Percentiles rank a stretch among this genome's conserved stretches.
These are phyloP conservation scores for Trachurus trachurus DNA, from an alignment of 2,797 vertebrate genomes.

Conservation along the genomic window DNA sequence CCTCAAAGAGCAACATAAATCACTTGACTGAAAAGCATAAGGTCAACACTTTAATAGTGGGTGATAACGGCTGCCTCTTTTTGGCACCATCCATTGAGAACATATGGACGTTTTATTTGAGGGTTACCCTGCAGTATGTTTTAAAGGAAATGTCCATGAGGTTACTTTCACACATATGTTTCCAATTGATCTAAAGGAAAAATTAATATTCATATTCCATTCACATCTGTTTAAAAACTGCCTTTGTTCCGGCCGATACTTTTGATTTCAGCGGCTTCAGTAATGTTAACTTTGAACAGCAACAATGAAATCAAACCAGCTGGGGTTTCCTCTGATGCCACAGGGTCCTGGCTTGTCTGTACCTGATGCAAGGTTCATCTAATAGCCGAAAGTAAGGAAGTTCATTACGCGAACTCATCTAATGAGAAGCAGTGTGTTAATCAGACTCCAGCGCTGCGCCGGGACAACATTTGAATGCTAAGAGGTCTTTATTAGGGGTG, in stretches of 20 bases:
- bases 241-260: constrained; percentile 15
- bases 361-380: constrained; percentile 68
- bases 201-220: constrained; percentile 10
- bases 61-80: constrained; percentile 45
- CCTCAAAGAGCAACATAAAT: constrained; percentile 49
- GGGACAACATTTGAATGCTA: constrained; percentile 76
- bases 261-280: constrained; percentile 15
- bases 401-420: constrained; percentile 74
- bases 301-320: constrained; percentile 37
- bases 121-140: constrained; percentile 18
- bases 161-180: constrained; percentile 26
- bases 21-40: constrained; percentile 33
- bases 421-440: constrained; percentile 77
- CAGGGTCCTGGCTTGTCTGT: constrained; percentile 34
- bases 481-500: constrained; percentile 76
- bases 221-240: constrained; percentile 14
- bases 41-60: constrained; percentile 47
- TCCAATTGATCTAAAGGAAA: neutral
- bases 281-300: constrained; percentile 31
- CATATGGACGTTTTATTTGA: constrained; percentile 53
- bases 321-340: constrained; percentile 37
- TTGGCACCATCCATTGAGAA: constrained; percentile 33
- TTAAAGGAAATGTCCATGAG: constrained; percentile 28
- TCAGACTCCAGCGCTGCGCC: constrained; percentile 67
- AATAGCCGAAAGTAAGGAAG: constrained; percentile 67